phyloP scores from a whole-genome alignment of 23 tunicate species.

The Styela clava region DNA sequence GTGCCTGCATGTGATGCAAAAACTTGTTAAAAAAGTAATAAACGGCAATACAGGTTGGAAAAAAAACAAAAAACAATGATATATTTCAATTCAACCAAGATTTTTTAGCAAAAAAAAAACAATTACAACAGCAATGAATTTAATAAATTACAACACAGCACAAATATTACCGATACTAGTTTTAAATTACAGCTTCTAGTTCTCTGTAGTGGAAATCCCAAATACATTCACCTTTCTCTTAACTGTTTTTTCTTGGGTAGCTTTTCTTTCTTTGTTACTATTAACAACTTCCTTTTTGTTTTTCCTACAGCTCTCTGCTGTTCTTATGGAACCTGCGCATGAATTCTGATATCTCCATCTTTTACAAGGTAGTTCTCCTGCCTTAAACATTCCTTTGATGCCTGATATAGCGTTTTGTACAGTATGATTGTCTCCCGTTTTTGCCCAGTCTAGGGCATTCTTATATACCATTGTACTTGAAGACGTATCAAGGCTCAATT shows the following conservation, averaged over 20 bases:
- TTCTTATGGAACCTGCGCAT: not conserved
- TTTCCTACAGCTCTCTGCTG: not conserved
- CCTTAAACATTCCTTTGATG: slow-evolving; percentile 28
- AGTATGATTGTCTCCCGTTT: not conserved
- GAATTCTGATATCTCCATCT: slow-evolving; percentile 38
- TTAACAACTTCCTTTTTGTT: not conserved
- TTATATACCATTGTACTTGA: not conserved
- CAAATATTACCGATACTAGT: not conserved
- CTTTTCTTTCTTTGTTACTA: not conserved
- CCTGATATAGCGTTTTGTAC: slow-evolving; percentile 6
- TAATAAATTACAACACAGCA: not conserved
- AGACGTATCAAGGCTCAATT: too few species aligned
- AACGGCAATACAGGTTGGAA: too few species aligned
- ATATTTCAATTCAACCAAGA: not conserved
- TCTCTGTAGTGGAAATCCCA: not conserved
- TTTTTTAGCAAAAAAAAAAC: too few species aligned
- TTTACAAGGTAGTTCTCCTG: slow-evolving; percentile 54
- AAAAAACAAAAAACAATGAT: not conserved
- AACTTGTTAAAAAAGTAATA: not conserved
- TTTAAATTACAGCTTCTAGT: not conserved
- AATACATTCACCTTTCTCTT: not conserved
- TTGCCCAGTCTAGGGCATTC: slow-evolving; percentile 19
- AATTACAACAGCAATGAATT: too few species aligned
- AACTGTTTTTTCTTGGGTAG: not conserved
- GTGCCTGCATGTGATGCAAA: slow-evolving; percentile 24